Conservation (phyloP, 1,140 invertebrate genomes). For the Pseudomyrmex pallidus region DNA sequence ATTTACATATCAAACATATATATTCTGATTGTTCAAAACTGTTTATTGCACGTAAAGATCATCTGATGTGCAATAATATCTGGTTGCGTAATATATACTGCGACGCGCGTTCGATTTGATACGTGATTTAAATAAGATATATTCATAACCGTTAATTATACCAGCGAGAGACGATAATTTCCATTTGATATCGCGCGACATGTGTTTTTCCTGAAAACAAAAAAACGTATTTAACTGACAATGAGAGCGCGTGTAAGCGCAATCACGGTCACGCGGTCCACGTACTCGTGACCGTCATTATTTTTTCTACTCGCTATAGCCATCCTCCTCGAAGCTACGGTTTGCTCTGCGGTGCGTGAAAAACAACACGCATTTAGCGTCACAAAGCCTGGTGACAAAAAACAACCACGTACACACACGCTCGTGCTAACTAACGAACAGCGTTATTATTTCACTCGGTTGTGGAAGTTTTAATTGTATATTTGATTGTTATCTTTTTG, state of each 20-base stretch:
- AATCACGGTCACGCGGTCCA: neutral
- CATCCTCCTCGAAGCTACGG: neutral
- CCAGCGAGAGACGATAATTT: slow-evolving; percentile 11
- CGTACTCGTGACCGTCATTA: slow-evolving; percentile 3
- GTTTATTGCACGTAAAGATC: neutral
- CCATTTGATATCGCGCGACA: slow-evolving; percentile 27
- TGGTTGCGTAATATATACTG: slow-evolving; percentile 16
- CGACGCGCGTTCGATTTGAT: neutral
- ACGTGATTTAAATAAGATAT: neutral
- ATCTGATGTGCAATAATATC: neutral
- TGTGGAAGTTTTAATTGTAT: neutral
- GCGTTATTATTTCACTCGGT: neutral
- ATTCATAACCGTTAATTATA: neutral
- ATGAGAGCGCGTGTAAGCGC: slow-evolving; percentile 2
- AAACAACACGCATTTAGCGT: slow-evolving; percentile 11
- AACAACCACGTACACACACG: neutral
- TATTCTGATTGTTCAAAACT: neutral
- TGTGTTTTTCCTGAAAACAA: slow-evolving; percentile 27
- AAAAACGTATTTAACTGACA: slow-evolving; percentile 45
- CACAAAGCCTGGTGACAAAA: neutral
- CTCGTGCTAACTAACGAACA: neutral
- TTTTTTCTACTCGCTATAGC: neutral
- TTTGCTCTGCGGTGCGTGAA: slow-evolving; percentile 21
- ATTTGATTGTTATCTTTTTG: neutral
- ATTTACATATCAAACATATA: too few species aligned